phyloP scores from a whole-genome alignment of 1,140 invertebrate species.

The Diprion similis region DNA sequence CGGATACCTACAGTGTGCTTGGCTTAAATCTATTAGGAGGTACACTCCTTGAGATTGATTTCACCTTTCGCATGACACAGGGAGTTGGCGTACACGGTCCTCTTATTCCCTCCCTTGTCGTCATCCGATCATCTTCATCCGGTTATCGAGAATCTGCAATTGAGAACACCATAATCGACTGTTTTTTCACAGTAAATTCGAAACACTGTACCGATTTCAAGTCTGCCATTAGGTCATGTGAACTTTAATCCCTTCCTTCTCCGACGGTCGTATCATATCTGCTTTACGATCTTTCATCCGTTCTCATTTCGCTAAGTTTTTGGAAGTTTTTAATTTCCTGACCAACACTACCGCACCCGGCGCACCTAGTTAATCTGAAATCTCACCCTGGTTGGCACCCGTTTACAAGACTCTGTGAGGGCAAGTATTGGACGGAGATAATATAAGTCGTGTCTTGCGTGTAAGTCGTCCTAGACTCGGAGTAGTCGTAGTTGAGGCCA shows the following conservation, averaged over 20 bases:
- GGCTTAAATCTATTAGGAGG: conserved; percentile 3
- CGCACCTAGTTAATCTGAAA: neutral
- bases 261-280: no score
- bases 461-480: conserved; percentile 35
- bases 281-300: neutral
- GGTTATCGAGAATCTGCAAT: no score
- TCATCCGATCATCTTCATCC: no score
- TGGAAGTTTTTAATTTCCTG: neutral
- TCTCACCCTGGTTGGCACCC: neutral
- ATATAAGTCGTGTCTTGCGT: conserved; percentile 55
- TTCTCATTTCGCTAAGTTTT: neutral
- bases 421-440: conserved; percentile 41
- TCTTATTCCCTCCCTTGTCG: neutral
- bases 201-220: no score
- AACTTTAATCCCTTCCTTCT: no score
- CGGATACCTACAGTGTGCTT: conserved; percentile 1
- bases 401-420: neutral
- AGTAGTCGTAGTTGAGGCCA: neutral
- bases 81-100: neutral
- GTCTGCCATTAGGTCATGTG: no score
- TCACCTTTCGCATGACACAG: neutral
- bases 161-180: no score
- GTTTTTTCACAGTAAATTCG: no score
- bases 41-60: neutral
- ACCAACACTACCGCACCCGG: neutral